These are phyloP conservation scores for Steinernema carpocapsae DNA, from an alignment of 2,888 invertebrate genomes.

Conservation along the genomic window DNA sequence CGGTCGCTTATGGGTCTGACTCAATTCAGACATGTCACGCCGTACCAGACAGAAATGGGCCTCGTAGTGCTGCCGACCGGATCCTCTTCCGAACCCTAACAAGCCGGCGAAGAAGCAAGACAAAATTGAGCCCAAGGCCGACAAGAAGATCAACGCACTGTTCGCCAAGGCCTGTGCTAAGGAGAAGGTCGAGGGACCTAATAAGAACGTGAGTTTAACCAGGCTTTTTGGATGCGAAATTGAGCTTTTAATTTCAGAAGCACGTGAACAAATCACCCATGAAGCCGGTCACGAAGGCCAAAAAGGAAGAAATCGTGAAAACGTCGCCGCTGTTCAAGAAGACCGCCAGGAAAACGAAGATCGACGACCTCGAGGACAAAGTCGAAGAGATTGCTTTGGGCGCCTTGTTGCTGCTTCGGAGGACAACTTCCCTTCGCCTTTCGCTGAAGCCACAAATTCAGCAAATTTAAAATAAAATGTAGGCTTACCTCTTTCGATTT, in stretches of 20 bases:
- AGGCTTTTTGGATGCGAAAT: neutral
- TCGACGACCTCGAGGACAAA: neutral
- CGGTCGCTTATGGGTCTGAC: too few relatives aligned
- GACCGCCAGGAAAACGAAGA: neutral
- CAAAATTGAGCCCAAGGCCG: constrained; percentile 15
- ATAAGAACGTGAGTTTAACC: constrained; percentile 13
- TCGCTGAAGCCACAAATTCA: too few relatives aligned
- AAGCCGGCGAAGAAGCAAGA: constrained; percentile 11
- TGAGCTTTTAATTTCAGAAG: constrained; percentile 13
- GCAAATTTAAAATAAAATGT: too few relatives aligned
- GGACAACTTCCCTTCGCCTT: too few relatives aligned
- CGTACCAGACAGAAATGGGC: too few relatives aligned
- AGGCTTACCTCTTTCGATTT: too few relatives aligned
- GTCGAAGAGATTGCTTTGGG: neutral
- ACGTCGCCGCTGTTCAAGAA: constrained; percentile 13
- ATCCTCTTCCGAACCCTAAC: constrained; percentile 6
- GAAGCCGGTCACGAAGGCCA: neutral
- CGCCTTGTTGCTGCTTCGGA: too few relatives aligned
- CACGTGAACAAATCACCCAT: constrained; percentile 12
- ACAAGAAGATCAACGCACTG: constrained; percentile 21
- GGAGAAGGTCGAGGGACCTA: constrained; percentile 24
- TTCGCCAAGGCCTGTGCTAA: constrained; percentile 16
- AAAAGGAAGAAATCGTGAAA: neutral
- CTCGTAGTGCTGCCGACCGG: too few relatives aligned
- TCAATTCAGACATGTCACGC: too few relatives aligned